Evolutionary conservation across 2,113 vertebrate species (phyloP).

Genomic region (Chascanopsetta lugubris): DNA sequence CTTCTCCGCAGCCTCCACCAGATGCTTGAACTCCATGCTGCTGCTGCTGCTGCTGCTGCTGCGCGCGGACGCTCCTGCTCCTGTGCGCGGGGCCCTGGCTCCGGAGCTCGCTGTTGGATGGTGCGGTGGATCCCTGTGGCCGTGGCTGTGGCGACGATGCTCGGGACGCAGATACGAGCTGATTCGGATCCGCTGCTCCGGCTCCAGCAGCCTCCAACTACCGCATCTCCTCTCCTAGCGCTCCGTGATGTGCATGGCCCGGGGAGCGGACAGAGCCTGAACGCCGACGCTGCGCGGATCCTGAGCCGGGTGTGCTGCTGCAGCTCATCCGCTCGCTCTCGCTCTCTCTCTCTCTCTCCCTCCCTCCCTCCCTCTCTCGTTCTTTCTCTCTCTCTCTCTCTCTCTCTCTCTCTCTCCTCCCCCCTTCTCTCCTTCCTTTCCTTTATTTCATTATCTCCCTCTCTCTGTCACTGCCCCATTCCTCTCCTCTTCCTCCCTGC

Average conservation of each 20-base stretch:
- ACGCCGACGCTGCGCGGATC: constrained; percentile 43
- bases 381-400: constrained; percentile 57
- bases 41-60: constrained; percentile 13
- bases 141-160: constrained; percentile 72
- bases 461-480: constrained; percentile 75
- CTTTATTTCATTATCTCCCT: no score
- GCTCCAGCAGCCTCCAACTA: constrained; percentile 35
- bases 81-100: constrained; percentile 69
- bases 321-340: constrained; percentile 59
- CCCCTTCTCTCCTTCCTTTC: constrained; percentile 64
- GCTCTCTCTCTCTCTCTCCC: constrained; percentile 65
- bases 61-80: no score
- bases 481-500: constrained; percentile 58
- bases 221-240: constrained; percentile 64
- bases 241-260: constrained; percentile 70
- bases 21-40: constrained; percentile 94
- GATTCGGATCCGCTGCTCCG: constrained; percentile 70
- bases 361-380: constrained; percentile 71
- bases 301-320: constrained; percentile 54
- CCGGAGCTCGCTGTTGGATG: constrained; percentile 55
- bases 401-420: constrained; percentile 70
- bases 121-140: constrained; percentile 54
- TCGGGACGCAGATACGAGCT: constrained; percentile 72
- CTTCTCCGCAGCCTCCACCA: constrained; percentile 94
- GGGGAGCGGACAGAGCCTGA: constrained; percentile 6